phyloP scores from a whole-genome alignment of 2,888 invertebrate species.

The Teleiodes luculella region DNA sequence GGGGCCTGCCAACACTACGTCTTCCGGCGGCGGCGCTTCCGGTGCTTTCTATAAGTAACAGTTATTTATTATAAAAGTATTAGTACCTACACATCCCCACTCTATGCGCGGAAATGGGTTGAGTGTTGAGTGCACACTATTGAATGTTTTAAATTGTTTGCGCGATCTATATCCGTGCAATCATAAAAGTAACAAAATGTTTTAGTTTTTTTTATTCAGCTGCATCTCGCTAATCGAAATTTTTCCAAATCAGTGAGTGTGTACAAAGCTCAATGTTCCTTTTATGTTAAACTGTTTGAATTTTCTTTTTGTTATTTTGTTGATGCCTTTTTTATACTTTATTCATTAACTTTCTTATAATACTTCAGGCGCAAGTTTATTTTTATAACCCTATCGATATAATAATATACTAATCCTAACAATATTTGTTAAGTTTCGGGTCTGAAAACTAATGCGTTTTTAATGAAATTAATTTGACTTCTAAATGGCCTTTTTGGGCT shows the following conservation, averaged over 20 bases:
- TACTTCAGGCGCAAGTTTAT: no score
- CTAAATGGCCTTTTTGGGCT: no score
- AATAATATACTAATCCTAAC: no score
- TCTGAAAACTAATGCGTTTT: no score
- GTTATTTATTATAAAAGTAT: not conserved
- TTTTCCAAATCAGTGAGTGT: not conserved
- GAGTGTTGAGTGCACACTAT: slow-evolving; percentile 15
- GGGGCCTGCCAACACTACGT: no score
- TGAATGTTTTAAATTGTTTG: slow-evolving; percentile 17
- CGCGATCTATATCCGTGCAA: slow-evolving; percentile 12
- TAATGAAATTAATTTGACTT: no score
- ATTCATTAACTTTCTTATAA: no score
- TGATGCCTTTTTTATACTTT: no score
- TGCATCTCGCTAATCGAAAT: not conserved
- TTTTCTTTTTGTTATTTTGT: not conserved
- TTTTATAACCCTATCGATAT: no score
- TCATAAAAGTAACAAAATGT: slow-evolving; percentile 1
- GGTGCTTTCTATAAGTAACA: not conserved
- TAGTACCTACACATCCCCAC: not conserved
- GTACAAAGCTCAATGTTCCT: not conserved
- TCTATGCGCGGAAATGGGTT: slow-evolving; percentile 2
- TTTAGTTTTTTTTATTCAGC: not conserved
- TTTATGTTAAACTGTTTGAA: no score
- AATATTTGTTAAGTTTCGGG: no score
- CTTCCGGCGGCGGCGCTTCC: no score